Conservation (phyloP, 92 coral and sea anemone genomes). For the Epizoanthus ramosus region DNA sequence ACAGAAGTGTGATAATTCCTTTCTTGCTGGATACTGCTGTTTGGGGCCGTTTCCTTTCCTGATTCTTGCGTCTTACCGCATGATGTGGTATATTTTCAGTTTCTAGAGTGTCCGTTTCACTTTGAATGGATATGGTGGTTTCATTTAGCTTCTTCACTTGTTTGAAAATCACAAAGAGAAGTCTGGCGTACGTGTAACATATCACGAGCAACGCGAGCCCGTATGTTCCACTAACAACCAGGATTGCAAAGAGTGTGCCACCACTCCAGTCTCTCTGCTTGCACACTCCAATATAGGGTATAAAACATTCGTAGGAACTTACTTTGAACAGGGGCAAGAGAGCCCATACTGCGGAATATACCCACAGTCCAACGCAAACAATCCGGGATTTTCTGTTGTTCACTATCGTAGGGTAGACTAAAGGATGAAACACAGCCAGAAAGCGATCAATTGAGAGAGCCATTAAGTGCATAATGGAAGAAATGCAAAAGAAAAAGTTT, state of each 20-base stretch:
- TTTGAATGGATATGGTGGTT: not conserved
- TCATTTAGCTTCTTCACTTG: conserved; percentile 51
- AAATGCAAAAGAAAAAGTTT: conserved; percentile 82
- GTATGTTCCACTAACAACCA: conserved; percentile 83
- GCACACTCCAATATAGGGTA: conserved; percentile 73
- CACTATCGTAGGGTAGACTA: conserved; percentile 59
- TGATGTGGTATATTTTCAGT: not conserved
- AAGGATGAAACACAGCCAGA: conserved; percentile 61
- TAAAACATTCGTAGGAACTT: conserved; percentile 86
- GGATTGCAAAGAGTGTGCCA: conserved; percentile 67
- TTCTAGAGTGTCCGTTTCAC: not conserved
- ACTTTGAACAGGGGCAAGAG: conserved; percentile 68
- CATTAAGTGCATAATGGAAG: conserved; percentile 91
- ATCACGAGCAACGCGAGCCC: conserved; percentile 72
- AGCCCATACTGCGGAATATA: conserved; percentile 80
- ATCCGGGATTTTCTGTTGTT: conserved; percentile 58
- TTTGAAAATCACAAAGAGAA: conserved; percentile 58
- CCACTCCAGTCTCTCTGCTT: conserved; percentile 67
- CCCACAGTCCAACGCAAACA: conserved; percentile 65
- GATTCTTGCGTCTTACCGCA: not conserved
- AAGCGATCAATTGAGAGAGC: conserved; percentile 77
- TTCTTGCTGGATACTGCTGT: conserved; percentile 49
- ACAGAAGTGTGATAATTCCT: conserved; percentile 66
- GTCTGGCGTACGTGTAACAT: conserved; percentile 57
- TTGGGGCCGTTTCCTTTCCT: not conserved